Percentiles rank a stretch among this genome's conserved stretches.
These are phyloP conservation scores for Suricata suricatta DNA, from an alignment of 2,113 vertebrate genomes.

Conservation along the genomic window DNA sequence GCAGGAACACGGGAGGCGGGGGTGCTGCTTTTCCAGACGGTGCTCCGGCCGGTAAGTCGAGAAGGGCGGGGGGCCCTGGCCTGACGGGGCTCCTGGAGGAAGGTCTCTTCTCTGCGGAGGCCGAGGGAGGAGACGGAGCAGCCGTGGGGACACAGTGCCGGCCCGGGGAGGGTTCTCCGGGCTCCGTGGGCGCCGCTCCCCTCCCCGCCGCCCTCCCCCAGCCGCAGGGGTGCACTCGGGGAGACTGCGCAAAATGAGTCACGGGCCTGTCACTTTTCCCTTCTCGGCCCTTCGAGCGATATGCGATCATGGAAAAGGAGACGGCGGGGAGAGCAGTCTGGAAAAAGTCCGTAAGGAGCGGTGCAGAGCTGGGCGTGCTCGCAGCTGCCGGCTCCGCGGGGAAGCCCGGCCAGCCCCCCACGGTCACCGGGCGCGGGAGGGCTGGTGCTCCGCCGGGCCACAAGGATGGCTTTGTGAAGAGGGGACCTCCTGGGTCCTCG, in stretches of 20 bases:
- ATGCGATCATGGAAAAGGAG: fast-evolving
- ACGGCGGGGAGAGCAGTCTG: neutral
- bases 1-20: neutral
- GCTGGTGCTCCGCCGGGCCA: neutral
- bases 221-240: neutral
- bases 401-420: fast-evolving
- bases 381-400: neutral
- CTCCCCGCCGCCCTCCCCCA: neutral
- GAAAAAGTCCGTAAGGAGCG: fast-evolving
- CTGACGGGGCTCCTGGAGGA: no score
- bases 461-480: neutral
- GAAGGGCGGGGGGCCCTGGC: neutral
- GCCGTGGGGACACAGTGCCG: neutral
- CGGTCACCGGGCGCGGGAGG: neutral
- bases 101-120: neutral
- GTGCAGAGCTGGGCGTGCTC: no score
- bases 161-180: neutral
- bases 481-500: neutral
- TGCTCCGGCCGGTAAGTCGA: neutral
- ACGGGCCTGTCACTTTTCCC: neutral
- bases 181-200: neutral
- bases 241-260: fast-evolving
- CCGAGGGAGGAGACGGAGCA: fast-evolving
- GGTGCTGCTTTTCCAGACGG: neutral
- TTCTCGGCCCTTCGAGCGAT: fast-evolving